Evolutionary conservation across 2,113 vertebrate genomes (phyloP).

Genomic region (Falco punctatus): DNA sequence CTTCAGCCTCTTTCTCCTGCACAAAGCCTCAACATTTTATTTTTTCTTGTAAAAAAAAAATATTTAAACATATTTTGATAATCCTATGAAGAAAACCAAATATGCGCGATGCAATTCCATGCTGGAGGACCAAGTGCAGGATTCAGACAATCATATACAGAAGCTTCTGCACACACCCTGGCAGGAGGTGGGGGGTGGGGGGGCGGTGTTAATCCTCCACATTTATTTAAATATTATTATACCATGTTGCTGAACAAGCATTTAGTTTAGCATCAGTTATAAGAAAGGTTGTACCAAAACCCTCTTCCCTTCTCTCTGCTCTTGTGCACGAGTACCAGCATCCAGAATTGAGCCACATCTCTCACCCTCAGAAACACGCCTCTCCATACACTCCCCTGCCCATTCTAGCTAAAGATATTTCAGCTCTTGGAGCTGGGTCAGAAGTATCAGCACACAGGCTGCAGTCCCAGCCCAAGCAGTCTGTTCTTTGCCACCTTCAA

Average conservation of each 20-base stretch:
- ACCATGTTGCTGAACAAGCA: neutral
- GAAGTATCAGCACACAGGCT: neutral
- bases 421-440: neutral
- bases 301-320: neutral
- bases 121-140: neutral
- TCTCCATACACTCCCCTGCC: neutral
- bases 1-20: neutral
- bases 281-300: neutral
- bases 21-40: neutral
- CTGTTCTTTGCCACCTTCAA: neutral
- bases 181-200: neutral
- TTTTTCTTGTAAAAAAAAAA: neutral
- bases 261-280: neutral
- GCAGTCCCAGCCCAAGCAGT: neutral
- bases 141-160: neutral
- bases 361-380: neutral
- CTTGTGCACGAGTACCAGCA: neutral
- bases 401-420: neutral
- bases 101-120: neutral
- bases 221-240: neutral
- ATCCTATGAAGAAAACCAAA: neutral
- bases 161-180: neutral
- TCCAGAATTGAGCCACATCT: neutral
- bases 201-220: neutral
- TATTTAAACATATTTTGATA: neutral